Conservation (phyloP, 2,888 invertebrate species). For the Andrena trimmerana region DNA sequence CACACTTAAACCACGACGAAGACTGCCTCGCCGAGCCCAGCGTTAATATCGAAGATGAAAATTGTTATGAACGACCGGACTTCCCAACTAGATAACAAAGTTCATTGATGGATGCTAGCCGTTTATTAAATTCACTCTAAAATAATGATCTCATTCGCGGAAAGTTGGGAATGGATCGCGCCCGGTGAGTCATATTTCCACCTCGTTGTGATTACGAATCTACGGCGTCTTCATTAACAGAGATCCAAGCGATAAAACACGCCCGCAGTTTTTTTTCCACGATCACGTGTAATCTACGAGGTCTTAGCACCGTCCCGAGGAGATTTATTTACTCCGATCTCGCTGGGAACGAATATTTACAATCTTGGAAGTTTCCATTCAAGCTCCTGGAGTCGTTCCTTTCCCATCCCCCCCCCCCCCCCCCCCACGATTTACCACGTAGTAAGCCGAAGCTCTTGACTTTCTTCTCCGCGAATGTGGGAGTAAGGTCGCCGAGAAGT, state of each 20-base stretch:
- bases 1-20: neutral
- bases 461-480: neutral
- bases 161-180: neutral
- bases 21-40: neutral
- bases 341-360: conserved; percentile 16
- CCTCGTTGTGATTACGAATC: neutral
- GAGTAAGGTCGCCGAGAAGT: conserved; percentile 1
- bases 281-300: neutral
- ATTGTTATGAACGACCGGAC: conserved; percentile 1
- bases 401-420: neutral
- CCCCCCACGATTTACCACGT: neutral
- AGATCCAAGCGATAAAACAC: neutral
- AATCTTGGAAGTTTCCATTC: conserved; percentile 15
- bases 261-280: neutral
- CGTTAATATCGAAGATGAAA: neutral
- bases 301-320: neutral
- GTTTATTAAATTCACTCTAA: conserved; percentile 1
- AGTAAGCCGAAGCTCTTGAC: neutral
- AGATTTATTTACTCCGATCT: conserved; percentile 29
- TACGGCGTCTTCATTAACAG: conserved; percentile 1
- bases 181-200: neutral
- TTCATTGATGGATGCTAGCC: neutral
- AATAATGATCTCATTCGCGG: neutral
- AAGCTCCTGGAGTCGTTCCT: neutral
- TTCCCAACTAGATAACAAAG: neutral